Percentiles rank a stretch among this genome's conserved stretches.
phyloP scores from a whole-genome alignment of 2,888 invertebrate genomes.

The Ornithoptera priamus region DNA sequence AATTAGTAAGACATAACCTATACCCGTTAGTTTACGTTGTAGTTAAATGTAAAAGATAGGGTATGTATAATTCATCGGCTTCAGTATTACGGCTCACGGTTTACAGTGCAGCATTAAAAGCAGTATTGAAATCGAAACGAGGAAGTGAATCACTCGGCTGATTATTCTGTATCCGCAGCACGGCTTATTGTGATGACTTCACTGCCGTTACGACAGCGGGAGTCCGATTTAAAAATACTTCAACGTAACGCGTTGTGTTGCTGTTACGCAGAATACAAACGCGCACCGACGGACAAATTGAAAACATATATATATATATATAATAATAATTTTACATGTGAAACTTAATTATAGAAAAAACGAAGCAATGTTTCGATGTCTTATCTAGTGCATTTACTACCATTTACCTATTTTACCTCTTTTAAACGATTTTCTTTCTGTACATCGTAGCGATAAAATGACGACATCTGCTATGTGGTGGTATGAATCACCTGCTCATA shows the following conservation, averaged over 20 bases:
- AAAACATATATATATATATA: background rate
- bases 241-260: conserved; percentile 10
- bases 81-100: background rate
- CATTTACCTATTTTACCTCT: too few relatives aligned
- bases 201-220: conserved; percentile 32
- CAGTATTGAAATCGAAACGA: conserved; percentile 16
- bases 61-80: too few relatives aligned
- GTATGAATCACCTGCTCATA: too few relatives aligned
- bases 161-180: conserved; percentile 37
- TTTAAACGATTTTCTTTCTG: too few relatives aligned
- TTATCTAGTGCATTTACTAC: too few relatives aligned
- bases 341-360: background rate
- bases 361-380: too few relatives aligned
- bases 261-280: conserved; percentile 20
- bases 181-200: conserved; percentile 41
- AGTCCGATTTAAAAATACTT: conserved; percentile 37
- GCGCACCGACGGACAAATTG: conserved; percentile 15
- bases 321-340: background rate
- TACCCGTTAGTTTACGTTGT: too few relatives aligned
- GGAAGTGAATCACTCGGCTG: conserved; percentile 41
- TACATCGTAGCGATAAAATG: too few relatives aligned
- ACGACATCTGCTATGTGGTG: too few relatives aligned
- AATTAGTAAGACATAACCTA: too few relatives aligned
- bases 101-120: background rate
- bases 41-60: too few relatives aligned